phyloP scores from a whole-genome alignment of 2,888 invertebrate species.

The Ecliptopera silaceata region DNA sequence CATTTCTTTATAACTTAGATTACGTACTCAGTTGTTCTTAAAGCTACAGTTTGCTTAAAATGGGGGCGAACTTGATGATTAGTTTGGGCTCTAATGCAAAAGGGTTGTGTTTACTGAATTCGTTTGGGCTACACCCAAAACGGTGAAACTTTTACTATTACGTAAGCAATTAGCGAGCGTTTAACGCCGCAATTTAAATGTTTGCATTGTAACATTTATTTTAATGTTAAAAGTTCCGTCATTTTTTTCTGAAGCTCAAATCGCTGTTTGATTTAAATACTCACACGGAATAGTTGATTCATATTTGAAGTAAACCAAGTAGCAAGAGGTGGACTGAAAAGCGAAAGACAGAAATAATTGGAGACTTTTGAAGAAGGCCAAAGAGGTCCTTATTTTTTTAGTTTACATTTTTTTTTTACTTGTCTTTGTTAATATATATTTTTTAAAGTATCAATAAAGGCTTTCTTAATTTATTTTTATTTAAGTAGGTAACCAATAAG shows the following conservation, averaged over 20 bases:
- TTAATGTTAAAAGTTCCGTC: background rate
- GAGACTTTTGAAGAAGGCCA: no score
- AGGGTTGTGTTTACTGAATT: slow-evolving; percentile 37
- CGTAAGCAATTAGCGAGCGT: slow-evolving; percentile 37
- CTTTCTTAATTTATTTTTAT: no score
- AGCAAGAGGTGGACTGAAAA: no score
- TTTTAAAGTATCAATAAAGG: no score
- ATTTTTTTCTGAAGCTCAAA: no score
- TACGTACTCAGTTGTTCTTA: slow-evolving; percentile 17
- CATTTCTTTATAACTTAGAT: slow-evolving; percentile 19
- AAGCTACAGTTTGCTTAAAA: slow-evolving; percentile 32
- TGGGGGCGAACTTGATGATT: slow-evolving; percentile 38
- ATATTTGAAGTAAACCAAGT: no score
- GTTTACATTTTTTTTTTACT: no score
- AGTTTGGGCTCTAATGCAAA: slow-evolving; percentile 35
- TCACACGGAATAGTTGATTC: background rate
- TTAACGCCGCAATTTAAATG: slow-evolving; percentile 30
- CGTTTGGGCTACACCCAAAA: slow-evolving; percentile 35
- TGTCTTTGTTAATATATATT: no score
- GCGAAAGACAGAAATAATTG: no score
- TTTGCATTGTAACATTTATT: slow-evolving; percentile 16
- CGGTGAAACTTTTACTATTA: slow-evolving; percentile 39
- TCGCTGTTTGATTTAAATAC: no score
- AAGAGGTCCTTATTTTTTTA: no score
- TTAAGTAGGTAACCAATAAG: no score